A percentile compares a stretch with the other conserved stretches of the same genome.
These are phyloP conservation scores for Aleiodes leptofemur DNA, from an alignment of 2,888 invertebrate species.

Conservation along the genomic window DNA sequence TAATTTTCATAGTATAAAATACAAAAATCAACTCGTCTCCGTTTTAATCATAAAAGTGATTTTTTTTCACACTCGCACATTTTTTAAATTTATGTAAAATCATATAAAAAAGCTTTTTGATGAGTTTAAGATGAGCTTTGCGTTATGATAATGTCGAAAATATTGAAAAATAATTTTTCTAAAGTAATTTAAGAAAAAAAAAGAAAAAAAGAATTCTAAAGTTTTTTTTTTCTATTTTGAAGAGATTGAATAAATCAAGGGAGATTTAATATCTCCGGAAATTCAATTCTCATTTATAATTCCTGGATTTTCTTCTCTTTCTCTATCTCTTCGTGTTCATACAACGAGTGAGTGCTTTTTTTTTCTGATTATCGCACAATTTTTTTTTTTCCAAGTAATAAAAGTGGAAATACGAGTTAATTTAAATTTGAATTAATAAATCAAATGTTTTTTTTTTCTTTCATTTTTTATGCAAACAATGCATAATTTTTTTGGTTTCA, in stretches of 20 bases:
- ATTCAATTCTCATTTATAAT: slow-evolving; percentile 18
- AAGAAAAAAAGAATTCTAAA: no score
- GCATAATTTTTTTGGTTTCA: not conserved
- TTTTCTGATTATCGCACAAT: not conserved
- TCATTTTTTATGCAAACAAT: not conserved
- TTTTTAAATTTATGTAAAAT: no score
- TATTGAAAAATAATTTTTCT: no score
- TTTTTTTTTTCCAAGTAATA: not conserved
- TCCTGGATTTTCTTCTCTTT: not conserved
- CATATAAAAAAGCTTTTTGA: no score
- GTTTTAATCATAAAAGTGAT: no score
- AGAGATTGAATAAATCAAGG: slow-evolving; percentile 2
- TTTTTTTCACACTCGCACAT: no score
- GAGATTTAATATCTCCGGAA: not conserved
- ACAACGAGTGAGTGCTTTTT: not conserved
- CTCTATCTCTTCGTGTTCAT: not conserved
- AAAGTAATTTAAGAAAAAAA: no score
- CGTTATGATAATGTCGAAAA: no score
- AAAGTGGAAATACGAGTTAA: not conserved
- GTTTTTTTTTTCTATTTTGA: no score
- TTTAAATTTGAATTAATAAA: slow-evolving; percentile 1
- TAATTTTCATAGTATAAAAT: no score
- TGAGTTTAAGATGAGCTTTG: no score
- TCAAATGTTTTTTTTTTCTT: not conserved
- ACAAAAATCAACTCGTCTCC: no score